phyloP scores from a whole-genome alignment of 2,888 invertebrate genomes.

The Apocheima hispidaria region DNA sequence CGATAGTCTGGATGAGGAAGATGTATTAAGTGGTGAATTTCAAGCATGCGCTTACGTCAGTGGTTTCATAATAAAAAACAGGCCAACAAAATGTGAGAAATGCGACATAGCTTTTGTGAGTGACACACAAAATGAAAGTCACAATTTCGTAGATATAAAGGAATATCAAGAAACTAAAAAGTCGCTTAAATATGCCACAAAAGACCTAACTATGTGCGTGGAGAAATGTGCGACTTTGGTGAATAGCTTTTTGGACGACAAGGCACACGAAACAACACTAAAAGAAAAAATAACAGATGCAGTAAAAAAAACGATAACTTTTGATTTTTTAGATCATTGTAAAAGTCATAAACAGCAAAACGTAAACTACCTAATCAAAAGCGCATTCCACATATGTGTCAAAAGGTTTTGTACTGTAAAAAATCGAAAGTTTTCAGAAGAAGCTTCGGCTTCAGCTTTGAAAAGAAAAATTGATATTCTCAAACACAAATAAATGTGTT shows the following conservation, averaged over 20 bases:
- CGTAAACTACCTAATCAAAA: not conserved
- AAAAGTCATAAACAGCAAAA: not conserved
- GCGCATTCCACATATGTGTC: slow-evolving; percentile 2
- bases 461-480: slow-evolving; percentile 19
- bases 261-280: not conserved
- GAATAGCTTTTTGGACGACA: not conserved
- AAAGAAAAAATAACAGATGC: not conserved
- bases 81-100: slow-evolving; percentile 14
- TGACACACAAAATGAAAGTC: slow-evolving; percentile 12
- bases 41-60: slow-evolving; percentile 39
- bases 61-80: slow-evolving; percentile 33
- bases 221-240: not conserved
- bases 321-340: not conserved
- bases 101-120: slow-evolving; percentile 7
- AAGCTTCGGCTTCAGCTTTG: not conserved
- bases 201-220: slow-evolving; percentile 9
- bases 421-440: slow-evolving; percentile 14
- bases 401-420: not conserved
- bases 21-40: slow-evolving; percentile 13
- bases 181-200: slow-evolving; percentile 19
- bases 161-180: slow-evolving; percentile 10
- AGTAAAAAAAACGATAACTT: not conserved
- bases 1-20: slow-evolving; percentile 21
- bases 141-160: not conserved
- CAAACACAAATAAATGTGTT: slow-evolving; percentile 11